These are phyloP conservation scores for Semnornis frantzii DNA, from an alignment of 2,113 vertebrate genomes.

Conservation along the genomic window DNA sequence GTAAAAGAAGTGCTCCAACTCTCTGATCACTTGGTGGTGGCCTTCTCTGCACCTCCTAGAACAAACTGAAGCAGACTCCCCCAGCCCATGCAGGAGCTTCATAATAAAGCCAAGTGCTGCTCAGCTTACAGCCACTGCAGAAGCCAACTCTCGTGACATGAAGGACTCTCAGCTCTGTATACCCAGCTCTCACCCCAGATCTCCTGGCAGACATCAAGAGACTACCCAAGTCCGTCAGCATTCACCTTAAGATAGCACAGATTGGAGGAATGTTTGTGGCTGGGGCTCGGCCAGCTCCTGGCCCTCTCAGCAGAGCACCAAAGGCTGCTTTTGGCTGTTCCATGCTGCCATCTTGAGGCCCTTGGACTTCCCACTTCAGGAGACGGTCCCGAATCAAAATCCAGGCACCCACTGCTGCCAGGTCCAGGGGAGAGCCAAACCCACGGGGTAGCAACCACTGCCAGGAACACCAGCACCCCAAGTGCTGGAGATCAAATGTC, in stretches of 20 bases:
- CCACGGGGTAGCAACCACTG: not conserved
- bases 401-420: accelerated
- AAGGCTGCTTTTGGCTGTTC: not conserved
- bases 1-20: too few species aligned
- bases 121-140: not conserved
- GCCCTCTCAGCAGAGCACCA: accelerated
- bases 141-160: accelerated
- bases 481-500: accelerated
- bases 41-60: too few species aligned
- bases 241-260: not conserved
- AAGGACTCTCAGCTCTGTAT: not conserved
- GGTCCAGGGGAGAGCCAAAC: not conserved
- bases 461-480: accelerated
- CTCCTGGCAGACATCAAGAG: accelerated
- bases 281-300: accelerated
- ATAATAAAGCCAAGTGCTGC: accelerated
- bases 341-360: constrained; percentile 59
- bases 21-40: too few species aligned
- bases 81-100: too few species aligned
- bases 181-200: not conserved
- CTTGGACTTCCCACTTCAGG: accelerated
- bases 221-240: accelerated
- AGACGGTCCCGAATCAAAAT: not conserved
- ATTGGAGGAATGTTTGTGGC: accelerated
- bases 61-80: too few species aligned